These are phyloP conservation scores for Eolophus roseicapilla DNA, from an alignment of 2,113 vertebrate species.

Conservation along the genomic window DNA sequence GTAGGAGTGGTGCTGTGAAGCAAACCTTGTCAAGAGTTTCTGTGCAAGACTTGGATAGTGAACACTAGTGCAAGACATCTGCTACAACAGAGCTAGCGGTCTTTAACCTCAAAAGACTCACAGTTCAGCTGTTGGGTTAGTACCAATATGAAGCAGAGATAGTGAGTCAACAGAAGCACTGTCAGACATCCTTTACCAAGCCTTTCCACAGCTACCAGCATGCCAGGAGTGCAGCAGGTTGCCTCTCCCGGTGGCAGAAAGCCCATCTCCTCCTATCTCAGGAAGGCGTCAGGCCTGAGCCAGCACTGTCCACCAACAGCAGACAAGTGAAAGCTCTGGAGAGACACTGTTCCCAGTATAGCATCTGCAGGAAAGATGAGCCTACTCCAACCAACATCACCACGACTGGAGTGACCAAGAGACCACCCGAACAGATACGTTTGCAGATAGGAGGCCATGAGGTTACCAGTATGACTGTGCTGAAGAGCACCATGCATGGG, in stretches of 20 bases:
- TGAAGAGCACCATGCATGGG: not conserved
- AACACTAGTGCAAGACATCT: not conserved
- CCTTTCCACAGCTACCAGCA: not conserved
- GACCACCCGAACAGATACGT: not conserved
- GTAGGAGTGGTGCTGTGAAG: not conserved
- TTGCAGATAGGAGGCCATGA: not conserved
- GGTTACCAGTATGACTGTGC: not conserved
- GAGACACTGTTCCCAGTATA: not conserved
- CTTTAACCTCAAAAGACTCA: not conserved
- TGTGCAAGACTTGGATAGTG: not conserved
- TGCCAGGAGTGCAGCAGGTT: not conserved
- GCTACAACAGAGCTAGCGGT: not conserved
- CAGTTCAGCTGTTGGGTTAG: not conserved
- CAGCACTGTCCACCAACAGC: not conserved
- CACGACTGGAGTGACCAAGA: not conserved
- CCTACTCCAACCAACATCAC: not conserved
- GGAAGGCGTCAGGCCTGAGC: not conserved
- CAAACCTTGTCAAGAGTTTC: not conserved
- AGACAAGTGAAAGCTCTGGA: not conserved
- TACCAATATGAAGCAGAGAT: conserved; percentile 31
- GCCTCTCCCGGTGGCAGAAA: fast-evolving
- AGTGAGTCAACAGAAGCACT: conserved; percentile 17
- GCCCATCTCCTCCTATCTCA: not conserved
- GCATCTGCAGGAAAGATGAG: not conserved
- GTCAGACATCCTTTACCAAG: not conserved